A percentile compares a stretch with the other conserved stretches of the same genome.
phyloP scores from a whole-genome alignment of 2,888 invertebrate genomes.

The Pheosia gnoma region DNA sequence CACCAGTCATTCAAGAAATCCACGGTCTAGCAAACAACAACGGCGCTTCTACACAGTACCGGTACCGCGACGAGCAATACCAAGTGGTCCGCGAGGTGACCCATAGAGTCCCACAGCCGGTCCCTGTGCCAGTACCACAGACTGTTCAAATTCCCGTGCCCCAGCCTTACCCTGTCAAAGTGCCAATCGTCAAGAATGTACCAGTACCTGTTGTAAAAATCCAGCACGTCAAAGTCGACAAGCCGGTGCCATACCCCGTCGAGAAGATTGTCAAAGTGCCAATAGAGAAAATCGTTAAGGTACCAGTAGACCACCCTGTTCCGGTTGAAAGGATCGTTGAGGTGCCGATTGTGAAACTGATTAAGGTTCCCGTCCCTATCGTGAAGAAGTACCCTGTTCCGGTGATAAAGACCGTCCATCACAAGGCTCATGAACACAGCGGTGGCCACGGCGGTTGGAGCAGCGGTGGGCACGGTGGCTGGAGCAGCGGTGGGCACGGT shows the following conservation, averaged over 20 bases:
- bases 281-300: slow-evolving; percentile 81
- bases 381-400: slow-evolving; percentile 76
- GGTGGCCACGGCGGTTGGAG: not conserved
- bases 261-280: slow-evolving; percentile 85
- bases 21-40: slow-evolving; percentile 71
- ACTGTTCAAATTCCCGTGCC: slow-evolving; percentile 82
- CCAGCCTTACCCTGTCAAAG: slow-evolving; percentile 84
- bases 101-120: slow-evolving; percentile 83
- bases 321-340: slow-evolving; percentile 79
- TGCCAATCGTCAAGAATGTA: slow-evolving; percentile 80
- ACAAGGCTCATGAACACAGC: slow-evolving; percentile 58
- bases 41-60: slow-evolving; percentile 72
- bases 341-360: slow-evolving; percentile 80
- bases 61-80: slow-evolving; percentile 70
- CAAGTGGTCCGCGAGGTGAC: slow-evolving; percentile 75
- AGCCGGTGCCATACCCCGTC: slow-evolving; percentile 84
- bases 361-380: slow-evolving; percentile 74
- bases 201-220: slow-evolving; percentile 83
- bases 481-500: slow-evolving; percentile 6
- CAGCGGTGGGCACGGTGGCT: not conserved
- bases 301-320: slow-evolving; percentile 82
- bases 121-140: slow-evolving; percentile 80
- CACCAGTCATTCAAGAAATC: slow-evolving; percentile 73
- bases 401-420: slow-evolving; percentile 75
- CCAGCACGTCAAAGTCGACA: slow-evolving; percentile 82